Evolutionary conservation across 1,140 invertebrate species (phyloP), one percentile per base, ranked within the genome.

Genomic region (Harpegnathos saltator): DNA sequence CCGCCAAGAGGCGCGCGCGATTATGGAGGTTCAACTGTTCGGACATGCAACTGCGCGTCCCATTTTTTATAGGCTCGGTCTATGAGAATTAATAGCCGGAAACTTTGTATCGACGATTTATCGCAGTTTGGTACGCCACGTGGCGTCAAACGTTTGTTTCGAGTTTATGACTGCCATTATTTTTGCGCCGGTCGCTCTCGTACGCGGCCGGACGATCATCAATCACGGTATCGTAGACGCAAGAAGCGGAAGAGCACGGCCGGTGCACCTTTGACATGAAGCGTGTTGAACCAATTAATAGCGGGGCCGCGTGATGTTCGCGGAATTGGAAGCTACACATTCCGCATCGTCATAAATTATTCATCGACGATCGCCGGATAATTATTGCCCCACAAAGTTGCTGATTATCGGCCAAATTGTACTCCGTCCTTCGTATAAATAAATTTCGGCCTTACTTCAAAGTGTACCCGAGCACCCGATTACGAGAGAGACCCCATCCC

Each of bases 81-180:
- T 69, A 48, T 29, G 50, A 78, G 33, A 78, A 80, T 80, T 80
- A 80, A 69, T 80, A 69, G 75, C 24, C 19, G 65, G 58, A 44
- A 80, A 80, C 52, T 80, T 66, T 29, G 33, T 59, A 33, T 48
- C 52, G 75, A 69, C 65, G 33, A 80, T 80, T 80, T 80, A 80
- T 80, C 52, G 33, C 52, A 69, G 52, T 69, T 80, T 52, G 52
- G 19, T 69, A 58, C 33, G 63, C 61, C 44, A 77, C 26, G 65
- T 80, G 69, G 63, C 52, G 75, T 69, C 63, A 78, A 78, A 78
- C 75, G 69, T 69, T 80, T 80, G 63, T 80, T 44, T 58, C 75
- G 52, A 69, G 63, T 69, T 80, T 80, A 69, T 69, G 54, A 80
- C 50, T 19, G 63, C 75, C 58, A 80, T 69, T 80, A 80, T 80